Percentiles rank a stretch among this genome's conserved stretches.
These are phyloP conservation scores for Drosophila nigricruria DNA, from an alignment of 2,888 invertebrate genomes.

Conservation along the genomic window DNA sequence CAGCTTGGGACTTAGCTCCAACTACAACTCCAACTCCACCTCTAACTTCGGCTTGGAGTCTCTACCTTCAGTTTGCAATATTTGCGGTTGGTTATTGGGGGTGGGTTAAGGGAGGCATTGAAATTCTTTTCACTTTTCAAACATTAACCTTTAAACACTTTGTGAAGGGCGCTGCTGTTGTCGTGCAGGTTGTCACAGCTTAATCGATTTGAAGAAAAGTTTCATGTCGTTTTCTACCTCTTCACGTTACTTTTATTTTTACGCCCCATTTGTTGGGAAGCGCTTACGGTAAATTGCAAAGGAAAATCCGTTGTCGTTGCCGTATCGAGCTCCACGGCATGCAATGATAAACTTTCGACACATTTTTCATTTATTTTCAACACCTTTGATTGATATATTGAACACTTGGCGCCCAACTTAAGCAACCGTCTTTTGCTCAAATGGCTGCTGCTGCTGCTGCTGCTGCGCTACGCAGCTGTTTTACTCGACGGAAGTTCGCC, in stretches of 20 bases:
- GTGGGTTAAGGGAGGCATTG: slow-evolving; percentile 15
- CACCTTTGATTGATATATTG: slow-evolving; percentile 83
- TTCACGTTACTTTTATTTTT: slow-evolving; percentile 66
- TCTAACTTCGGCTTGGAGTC: slow-evolving; percentile 9
- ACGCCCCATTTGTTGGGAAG: slow-evolving; percentile 72
- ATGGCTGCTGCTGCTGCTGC: slow-evolving; percentile 22
- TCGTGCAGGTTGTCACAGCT: slow-evolving; percentile 67
- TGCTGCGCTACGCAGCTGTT: slow-evolving; percentile 27
- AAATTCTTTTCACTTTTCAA: slow-evolving; percentile 74
- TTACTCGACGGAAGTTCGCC: slow-evolving; percentile 55
- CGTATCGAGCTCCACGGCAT: slow-evolving; percentile 22
- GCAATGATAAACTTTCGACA: slow-evolving; percentile 82
- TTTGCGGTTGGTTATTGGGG: slow-evolving; percentile 58
- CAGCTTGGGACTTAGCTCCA: slow-evolving; percentile 44
- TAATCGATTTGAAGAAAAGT: slow-evolving; percentile 77
- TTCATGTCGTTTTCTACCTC: slow-evolving; percentile 58
- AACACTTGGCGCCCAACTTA: slow-evolving; percentile 72
- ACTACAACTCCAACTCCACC: neutral
- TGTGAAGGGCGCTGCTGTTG: slow-evolving; percentile 42
- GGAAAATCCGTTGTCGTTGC: slow-evolving; percentile 47
- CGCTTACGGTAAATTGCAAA: slow-evolving; percentile 54
- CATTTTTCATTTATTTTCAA: slow-evolving; percentile 83
- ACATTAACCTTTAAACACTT: slow-evolving; percentile 69
- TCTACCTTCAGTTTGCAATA: slow-evolving; percentile 4
- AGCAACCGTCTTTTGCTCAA: slow-evolving; percentile 65